These are phyloP conservation scores for Metaphire vulgaris DNA, from an alignment of 1,140 invertebrate species.

Conservation along the genomic window DNA sequence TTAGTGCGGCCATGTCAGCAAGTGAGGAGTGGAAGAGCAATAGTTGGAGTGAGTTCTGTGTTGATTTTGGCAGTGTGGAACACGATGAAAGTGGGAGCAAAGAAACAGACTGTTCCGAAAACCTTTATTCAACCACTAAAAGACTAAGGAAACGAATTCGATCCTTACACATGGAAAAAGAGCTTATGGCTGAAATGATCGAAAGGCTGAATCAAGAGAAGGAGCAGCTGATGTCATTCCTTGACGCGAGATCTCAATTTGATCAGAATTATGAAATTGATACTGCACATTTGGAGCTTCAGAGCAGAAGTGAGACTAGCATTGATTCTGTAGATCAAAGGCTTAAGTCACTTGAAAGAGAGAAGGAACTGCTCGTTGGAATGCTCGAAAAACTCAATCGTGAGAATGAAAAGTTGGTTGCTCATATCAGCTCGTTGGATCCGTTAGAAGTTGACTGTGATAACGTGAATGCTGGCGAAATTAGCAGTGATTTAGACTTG, in stretches of 20 bases:
- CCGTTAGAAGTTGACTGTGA: neutral
- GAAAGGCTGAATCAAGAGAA: slow-evolving; percentile 15
- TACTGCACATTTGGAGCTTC: slow-evolving; percentile 4
- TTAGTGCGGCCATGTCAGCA: neutral
- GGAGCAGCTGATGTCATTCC: slow-evolving; percentile 6
- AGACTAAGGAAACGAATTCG: neutral
- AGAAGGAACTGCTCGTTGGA: slow-evolving; percentile 16
- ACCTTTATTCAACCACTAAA: too few species aligned
- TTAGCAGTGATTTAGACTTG: neutral
- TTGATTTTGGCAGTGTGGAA: too few species aligned
- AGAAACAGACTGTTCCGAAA: too few species aligned
- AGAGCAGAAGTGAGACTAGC: neutral
- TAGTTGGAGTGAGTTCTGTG: too few species aligned
- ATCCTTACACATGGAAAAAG: slow-evolving; percentile 5
- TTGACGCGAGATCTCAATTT: slow-evolving; percentile 1
- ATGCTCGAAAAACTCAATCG: slow-evolving; percentile 15
- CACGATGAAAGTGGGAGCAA: too few species aligned
- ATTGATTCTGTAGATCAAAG: slow-evolving; percentile 2
- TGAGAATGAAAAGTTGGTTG: slow-evolving; percentile 9
- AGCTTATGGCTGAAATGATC: slow-evolving; percentile 5
- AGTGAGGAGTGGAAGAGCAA: too few species aligned
- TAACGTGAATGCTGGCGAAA: neutral
- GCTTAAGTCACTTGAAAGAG: slow-evolving; percentile 5
- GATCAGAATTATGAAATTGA: slow-evolving; percentile 18
- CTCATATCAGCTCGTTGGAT: neutral